Conservation (phyloP, 2,888 invertebrate genomes). For the Atethmia centrago region DNA sequence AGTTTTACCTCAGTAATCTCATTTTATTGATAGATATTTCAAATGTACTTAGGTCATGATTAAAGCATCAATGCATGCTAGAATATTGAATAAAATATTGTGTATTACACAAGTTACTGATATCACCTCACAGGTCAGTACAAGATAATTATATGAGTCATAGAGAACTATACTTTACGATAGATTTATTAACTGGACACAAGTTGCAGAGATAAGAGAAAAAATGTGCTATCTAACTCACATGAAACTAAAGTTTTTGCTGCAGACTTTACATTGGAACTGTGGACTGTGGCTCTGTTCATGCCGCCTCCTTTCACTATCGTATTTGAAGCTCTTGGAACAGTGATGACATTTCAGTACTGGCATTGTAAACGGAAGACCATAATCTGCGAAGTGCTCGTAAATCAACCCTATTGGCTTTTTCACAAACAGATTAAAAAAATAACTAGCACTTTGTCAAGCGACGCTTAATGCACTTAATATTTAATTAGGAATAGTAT, state of each 20-base stretch:
- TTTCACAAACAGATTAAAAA: background rate
- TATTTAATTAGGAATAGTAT: background rate
- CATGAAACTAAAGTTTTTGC: constrained; percentile 87
- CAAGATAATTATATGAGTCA: constrained; percentile 30
- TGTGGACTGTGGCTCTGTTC: constrained; percentile 83
- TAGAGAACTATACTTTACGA: background rate
- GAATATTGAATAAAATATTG: constrained; percentile 13
- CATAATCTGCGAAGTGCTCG: background rate
- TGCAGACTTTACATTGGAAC: constrained; percentile 83
- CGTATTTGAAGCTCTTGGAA: constrained; percentile 83
- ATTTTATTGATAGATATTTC: background rate
- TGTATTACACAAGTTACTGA: background rate
- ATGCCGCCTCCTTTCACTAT: constrained; percentile 85
- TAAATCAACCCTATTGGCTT: background rate
- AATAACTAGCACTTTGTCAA: background rate
- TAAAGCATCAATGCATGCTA: background rate
- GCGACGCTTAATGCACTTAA: background rate
- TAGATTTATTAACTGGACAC: constrained; percentile 22
- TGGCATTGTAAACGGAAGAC: constrained; percentile 48
- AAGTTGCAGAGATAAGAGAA: constrained; percentile 29
- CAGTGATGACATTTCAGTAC: constrained; percentile 76
- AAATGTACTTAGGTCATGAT: background rate
- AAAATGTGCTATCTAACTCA: constrained; percentile 74
- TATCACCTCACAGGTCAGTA: constrained; percentile 22
- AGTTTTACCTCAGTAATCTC: background rate